These are phyloP conservation scores for Gymnocypris eckloni DNA, from an alignment of 2,797 vertebrate species.

Conservation along the genomic window DNA sequence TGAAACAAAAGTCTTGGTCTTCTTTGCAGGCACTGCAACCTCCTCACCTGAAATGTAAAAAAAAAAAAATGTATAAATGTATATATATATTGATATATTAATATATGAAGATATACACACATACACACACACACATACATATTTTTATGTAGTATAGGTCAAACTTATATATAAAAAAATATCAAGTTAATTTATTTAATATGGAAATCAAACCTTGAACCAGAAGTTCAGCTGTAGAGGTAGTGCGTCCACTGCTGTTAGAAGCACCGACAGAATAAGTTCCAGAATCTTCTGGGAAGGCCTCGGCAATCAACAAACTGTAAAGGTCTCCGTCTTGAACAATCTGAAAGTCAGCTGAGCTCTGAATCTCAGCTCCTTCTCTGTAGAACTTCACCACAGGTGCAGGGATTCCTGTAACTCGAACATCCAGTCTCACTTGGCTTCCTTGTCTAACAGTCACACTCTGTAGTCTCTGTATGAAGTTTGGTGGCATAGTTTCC, in stretches of 20 bases:
- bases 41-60: slow-evolving; percentile 77
- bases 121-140: not conserved
- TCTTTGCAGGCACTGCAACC: slow-evolving; percentile 90
- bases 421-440: slow-evolving; percentile 94
- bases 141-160: not conserved
- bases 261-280: slow-evolving; percentile 95
- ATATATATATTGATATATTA: not conserved
- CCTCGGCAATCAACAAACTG: slow-evolving; percentile 96
- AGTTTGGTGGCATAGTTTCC: slow-evolving; percentile 92
- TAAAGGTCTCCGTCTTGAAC: slow-evolving; percentile 94
- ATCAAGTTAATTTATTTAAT: not conserved
- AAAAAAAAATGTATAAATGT: not conserved
- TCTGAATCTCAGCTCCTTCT: slow-evolving; percentile 98
- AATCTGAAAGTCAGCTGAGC: slow-evolving; percentile 97
- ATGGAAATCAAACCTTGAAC: slow-evolving; percentile 83
- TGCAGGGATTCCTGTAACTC: slow-evolving; percentile 95
- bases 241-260: slow-evolving; percentile 94
- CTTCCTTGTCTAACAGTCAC: slow-evolving; percentile 94
- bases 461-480: slow-evolving; percentile 95
- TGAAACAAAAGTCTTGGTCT: slow-evolving; percentile 92
- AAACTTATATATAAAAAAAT: not conserved
- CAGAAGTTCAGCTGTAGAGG: slow-evolving; percentile 91
- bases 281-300: slow-evolving; percentile 96
- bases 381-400: slow-evolving; percentile 97
- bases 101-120: not conserved